Evolutionary conservation across 2,888 invertebrate genomes (phyloP), one percentile per base, ranked within the genome.

Genomic region (Sclerodermus sp.): DNA sequence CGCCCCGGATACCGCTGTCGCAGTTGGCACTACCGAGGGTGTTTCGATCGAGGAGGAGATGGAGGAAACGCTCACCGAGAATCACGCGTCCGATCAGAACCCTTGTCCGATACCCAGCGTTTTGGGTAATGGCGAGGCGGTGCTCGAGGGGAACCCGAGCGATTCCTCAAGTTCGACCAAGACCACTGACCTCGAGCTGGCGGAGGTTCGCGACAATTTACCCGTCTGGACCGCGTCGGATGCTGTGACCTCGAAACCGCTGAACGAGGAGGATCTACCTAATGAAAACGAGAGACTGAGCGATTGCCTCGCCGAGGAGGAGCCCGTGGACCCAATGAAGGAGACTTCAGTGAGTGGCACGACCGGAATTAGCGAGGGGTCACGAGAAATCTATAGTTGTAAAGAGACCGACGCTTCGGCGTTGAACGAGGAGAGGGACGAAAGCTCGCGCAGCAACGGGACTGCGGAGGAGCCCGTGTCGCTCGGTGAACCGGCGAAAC

Each of bases 241-340:
- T 5, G 15, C 14, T 13, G 17, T n/a, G n/a, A n/a, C n/a, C n/a
- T n/a, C n/a, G n/a, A n/a, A n/a, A n/a, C n/a, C n/a, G n/a, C n/a
- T n/a, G n/a, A 34, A 10, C 12, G 34, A 34, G 4, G 34, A 34
- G 14, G 34, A 34, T 3, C 39, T 55, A 30, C 44, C 41, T 9
- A 45, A 44, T 23, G 64, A 58, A 10, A 61, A 64, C 41, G 23
- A 5, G 23, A 64, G 68, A 64, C 59, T 67, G 60, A 64, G 45
- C 18, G 47, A 47, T 41, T 30, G 46, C 18, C 39, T 47, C 31
- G 29, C 16, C 12, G 52, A 12, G 1, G 37, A 42, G 16, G 43
- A 47, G n/a, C 2, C 45, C 23, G 23, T 23, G 23, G 8, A 2
- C 38, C 9, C 44, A 16, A 44, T 43, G 58, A 68, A 42, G 39